Conservation (phyloP, 2,888 invertebrate species). For the Yponomeuta sedellus region DNA sequence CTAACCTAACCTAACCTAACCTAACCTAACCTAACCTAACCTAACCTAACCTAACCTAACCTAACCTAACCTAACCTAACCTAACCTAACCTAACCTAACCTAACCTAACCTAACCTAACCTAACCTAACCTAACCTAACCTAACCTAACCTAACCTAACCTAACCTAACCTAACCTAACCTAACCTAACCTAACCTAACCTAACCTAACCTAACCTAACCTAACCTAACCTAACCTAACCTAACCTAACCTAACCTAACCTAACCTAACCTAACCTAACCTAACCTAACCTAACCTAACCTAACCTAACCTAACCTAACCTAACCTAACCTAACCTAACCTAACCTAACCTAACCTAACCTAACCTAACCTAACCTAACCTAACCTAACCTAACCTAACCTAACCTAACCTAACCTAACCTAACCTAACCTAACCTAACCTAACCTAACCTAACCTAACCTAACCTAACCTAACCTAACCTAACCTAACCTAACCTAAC, state of each 20-base stretch:
- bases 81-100: slow-evolving; percentile 19
- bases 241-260: slow-evolving; percentile 19
- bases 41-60: slow-evolving; percentile 19
- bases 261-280: slow-evolving; percentile 17
- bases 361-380: slow-evolving; percentile 21
- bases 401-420: slow-evolving; percentile 20
- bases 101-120: slow-evolving; percentile 18
- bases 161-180: slow-evolving; percentile 18
- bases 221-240: slow-evolving; percentile 19
- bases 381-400: slow-evolving; percentile 17
- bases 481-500: slow-evolving; percentile 18
- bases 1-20: background rate
- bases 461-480: slow-evolving; percentile 18
- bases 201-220: slow-evolving; percentile 17
- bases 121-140: slow-evolving; percentile 18
- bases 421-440: slow-evolving; percentile 19
- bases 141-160: slow-evolving; percentile 19
- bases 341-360: slow-evolving; percentile 20
- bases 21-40: slow-evolving; percentile 17
- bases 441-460: slow-evolving; percentile 20
- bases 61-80: slow-evolving; percentile 18
- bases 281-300: slow-evolving; percentile 18
- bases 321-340: slow-evolving; percentile 20
- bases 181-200: slow-evolving; percentile 18
- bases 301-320: slow-evolving; percentile 20